Evolutionary conservation across 1,140 invertebrate genomes (phyloP).

Genomic region (Diplogasteroides magnus): DNA sequence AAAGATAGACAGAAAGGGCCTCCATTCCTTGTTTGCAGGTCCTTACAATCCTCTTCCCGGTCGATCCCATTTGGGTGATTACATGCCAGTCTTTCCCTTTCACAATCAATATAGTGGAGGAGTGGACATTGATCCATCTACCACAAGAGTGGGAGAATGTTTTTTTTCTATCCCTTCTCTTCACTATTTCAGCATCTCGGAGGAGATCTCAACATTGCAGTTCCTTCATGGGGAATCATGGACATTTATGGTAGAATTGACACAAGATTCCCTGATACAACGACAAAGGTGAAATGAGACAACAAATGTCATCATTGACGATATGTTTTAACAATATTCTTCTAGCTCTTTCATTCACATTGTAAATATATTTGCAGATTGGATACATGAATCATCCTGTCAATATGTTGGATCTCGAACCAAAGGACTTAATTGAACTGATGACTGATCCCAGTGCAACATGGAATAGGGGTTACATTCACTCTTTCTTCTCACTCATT

Average conservation of each 20-base stretch:
- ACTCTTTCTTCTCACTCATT: background rate
- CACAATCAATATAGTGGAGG: slow-evolving; percentile 35
- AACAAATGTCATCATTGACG: no score
- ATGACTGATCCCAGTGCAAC: slow-evolving; percentile 26
- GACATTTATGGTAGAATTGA: slow-evolving; percentile 38
- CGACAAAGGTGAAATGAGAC: no score
- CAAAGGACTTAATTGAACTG: slow-evolving; percentile 27
- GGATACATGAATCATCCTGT: slow-evolving; percentile 33
- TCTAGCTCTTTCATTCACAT: no score
- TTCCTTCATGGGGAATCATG: slow-evolving; percentile 39
- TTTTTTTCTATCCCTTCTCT: slow-evolving; percentile 5
- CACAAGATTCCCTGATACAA: slow-evolving; percentile 31
- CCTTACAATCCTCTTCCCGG: slow-evolving; percentile 36
- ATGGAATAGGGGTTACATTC: slow-evolving; percentile 23
- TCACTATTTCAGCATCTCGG: slow-evolving; percentile 34
- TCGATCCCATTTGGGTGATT: slow-evolving; percentile 29
- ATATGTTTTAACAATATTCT: no score
- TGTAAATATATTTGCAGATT: no score
- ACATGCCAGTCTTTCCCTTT: slow-evolving; percentile 37
- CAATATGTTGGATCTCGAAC: slow-evolving; percentile 29
- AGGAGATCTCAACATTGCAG: slow-evolving; percentile 38
- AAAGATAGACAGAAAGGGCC: background rate
- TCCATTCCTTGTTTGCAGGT: slow-evolving; percentile 5
- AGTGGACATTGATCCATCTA: slow-evolving; percentile 35
- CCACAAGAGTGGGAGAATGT: slow-evolving; percentile 21